These are phyloP conservation scores for Teleogryllus occipitalis DNA, from an alignment of 1,140 invertebrate genomes.

Conservation along the genomic window DNA sequence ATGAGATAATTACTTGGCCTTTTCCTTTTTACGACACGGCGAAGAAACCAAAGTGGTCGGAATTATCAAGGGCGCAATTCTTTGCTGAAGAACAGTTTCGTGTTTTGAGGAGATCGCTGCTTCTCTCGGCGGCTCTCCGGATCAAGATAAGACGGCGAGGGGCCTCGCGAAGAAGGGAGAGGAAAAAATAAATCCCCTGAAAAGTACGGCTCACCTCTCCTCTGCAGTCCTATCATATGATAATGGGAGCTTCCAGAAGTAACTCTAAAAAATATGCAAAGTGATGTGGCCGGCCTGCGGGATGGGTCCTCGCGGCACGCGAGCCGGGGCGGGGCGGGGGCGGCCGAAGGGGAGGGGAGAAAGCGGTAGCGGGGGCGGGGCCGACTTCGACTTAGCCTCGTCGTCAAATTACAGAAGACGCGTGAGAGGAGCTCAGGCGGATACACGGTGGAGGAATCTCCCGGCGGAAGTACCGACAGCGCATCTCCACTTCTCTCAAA, in stretches of 20 bases:
- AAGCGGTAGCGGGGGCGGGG: too few relatives aligned
- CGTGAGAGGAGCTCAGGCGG: too few relatives aligned
- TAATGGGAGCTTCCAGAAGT: neutral
- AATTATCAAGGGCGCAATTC: neutral
- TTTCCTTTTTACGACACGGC: neutral
- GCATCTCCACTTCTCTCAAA: too few relatives aligned
- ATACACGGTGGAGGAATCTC: too few relatives aligned
- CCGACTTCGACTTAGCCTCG: too few relatives aligned
- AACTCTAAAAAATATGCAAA: constrained; percentile 5
- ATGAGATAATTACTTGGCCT: constrained; percentile 1
- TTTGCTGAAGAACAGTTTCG: constrained; percentile 4
- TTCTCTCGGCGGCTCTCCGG: neutral
- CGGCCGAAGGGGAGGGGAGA: neutral
- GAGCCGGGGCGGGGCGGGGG: neutral
- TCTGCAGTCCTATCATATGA: neutral
- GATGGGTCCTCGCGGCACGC: neutral
- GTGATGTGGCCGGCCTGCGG: neutral
- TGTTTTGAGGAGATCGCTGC: neutral
- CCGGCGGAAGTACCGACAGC: too few relatives aligned
- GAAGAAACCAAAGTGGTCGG: neutral
- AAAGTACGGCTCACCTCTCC: neutral
- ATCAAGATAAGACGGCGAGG: neutral
- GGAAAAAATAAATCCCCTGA: neutral
- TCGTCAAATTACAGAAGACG: too few relatives aligned
- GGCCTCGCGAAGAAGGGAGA: neutral